Conservation (phyloP, 2,888 invertebrate genomes). For the Lacanobia wlatinum region DNA sequence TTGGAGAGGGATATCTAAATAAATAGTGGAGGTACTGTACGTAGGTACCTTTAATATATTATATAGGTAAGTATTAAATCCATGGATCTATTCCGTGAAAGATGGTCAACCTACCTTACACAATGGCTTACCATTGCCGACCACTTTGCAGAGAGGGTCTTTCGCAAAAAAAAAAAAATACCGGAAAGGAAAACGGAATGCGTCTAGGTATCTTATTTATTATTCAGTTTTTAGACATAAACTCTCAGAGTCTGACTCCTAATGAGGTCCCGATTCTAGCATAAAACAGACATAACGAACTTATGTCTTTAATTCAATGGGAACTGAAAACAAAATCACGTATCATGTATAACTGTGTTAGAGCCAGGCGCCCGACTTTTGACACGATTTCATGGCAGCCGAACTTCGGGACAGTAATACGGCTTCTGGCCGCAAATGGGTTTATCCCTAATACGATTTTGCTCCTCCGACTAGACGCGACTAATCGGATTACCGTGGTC, state of each 20-base stretch:
- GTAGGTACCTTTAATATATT: neutral
- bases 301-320: conserved; percentile 28
- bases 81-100: neutral
- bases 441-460: conserved; percentile 69
- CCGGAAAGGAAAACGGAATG: conserved; percentile 2
- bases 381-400: conserved; percentile 58
- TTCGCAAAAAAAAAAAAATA: neutral
- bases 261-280: neutral
- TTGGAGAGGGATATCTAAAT: neutral
- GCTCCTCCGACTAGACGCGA: conserved; percentile 52
- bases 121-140: neutral
- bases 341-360: conserved; percentile 40
- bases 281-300: conserved; percentile 6
- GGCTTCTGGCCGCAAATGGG: conserved; percentile 68
- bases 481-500: conserved; percentile 64
- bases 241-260: neutral
- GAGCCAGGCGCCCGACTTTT: conserved; percentile 52
- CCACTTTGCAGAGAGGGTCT: neutral
- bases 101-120: neutral
- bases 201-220: neutral
- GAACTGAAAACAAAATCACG: conserved; percentile 48
- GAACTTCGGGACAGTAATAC: conserved; percentile 65
- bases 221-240: conserved; percentile 4
- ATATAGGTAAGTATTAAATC: neutral
- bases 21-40: neutral